Evolutionary conservation across 2,888 invertebrate genomes (phyloP), one percentile per base, ranked within the genome.

Genomic region (Helicoverpa assulta): DNA sequence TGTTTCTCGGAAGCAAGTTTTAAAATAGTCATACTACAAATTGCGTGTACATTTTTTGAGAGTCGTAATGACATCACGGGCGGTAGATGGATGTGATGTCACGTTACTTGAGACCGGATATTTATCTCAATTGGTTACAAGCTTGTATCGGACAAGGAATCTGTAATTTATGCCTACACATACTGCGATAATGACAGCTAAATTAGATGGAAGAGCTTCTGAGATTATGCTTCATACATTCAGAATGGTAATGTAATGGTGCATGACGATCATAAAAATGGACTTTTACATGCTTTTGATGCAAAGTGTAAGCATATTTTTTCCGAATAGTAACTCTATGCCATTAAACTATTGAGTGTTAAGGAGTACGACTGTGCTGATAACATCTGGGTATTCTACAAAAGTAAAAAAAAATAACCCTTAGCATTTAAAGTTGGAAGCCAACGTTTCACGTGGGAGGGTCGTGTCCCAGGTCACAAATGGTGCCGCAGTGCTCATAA

Each of bases 71-170:
- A 89, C 87, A 87, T 91, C 89, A 91, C 85, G 77, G 66, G 76
- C 80, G 70, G 75, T 64, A 68, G 63, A 75, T 81, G 62, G 54
- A 82, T 83, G 85, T 91, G 90, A 91, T 89, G 88, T 91, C 90
- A 91, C 76, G 70, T 56, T 75, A 66, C 75, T 77, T 67, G 58
- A 84, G 73, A 78, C 87, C 86, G 88, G 91, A 89, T 88, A 89
- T 88, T 89, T 87, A 78, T 88, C 88, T 90, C 88, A 91, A 91
- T 91, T 91, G 89, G 82, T 78, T 76, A 74, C 82, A 73, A 72
- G 73, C 75, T 64, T 73, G 70, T 63, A 80, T 82, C 76, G 74
- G 80, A 47, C 54, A 62, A 83, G 77, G 70, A 86, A 83, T 83
- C 69, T 69, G 80, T 81, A 56, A 74, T 73, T 71, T 69, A 71